Evolutionary conservation across 2,797 vertebrate species (phyloP).

Genomic region (Sciaenops ocellatus): DNA sequence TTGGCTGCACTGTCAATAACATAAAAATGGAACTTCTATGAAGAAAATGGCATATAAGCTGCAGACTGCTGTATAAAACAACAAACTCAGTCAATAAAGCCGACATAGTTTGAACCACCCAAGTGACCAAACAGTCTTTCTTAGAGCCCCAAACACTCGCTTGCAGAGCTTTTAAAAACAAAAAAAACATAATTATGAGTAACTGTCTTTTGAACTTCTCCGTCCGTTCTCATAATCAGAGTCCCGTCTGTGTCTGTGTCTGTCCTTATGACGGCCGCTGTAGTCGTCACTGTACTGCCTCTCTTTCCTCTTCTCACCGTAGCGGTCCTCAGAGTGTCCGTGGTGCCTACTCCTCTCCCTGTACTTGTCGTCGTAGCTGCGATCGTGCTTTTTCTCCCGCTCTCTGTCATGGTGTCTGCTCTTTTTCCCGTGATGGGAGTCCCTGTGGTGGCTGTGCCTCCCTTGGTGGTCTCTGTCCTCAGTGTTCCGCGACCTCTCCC

Average conservation of each 20-base stretch:
- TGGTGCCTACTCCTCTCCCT: constrained; percentile 84
- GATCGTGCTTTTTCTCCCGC: constrained; percentile 83
- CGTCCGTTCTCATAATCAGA: constrained; percentile 86
- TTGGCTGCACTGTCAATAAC: constrained; percentile 71
- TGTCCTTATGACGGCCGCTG: constrained; percentile 81
- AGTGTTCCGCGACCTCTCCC: constrained; percentile 88
- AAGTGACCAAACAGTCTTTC: constrained; percentile 29
- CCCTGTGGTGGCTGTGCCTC: constrained; percentile 88
- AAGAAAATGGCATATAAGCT: constrained; percentile 51
- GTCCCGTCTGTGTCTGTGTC: constrained; percentile 90
- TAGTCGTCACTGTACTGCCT: constrained; percentile 90
- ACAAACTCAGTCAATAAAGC: constrained; percentile 33
- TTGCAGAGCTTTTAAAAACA: constrained; percentile 19
- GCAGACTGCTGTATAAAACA: constrained; percentile 33
- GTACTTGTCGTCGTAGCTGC: constrained; percentile 80
- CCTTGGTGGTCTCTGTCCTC: constrained; percentile 89
- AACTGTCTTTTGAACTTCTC: constrained; percentile 83
- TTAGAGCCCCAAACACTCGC: constrained; percentile 13
- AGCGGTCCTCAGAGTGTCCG: constrained; percentile 84
- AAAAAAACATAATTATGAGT: constrained; percentile 67
- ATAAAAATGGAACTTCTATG: constrained; percentile 57
- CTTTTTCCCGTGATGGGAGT: constrained; percentile 90
- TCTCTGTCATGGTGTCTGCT: constrained; percentile 89
- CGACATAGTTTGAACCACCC: constrained; percentile 41
- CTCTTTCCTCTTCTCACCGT: constrained; percentile 88